Evolutionary conservation across 2,113 vertebrate species (phyloP).

Genomic region (Protomyctophum bolini): DNA sequence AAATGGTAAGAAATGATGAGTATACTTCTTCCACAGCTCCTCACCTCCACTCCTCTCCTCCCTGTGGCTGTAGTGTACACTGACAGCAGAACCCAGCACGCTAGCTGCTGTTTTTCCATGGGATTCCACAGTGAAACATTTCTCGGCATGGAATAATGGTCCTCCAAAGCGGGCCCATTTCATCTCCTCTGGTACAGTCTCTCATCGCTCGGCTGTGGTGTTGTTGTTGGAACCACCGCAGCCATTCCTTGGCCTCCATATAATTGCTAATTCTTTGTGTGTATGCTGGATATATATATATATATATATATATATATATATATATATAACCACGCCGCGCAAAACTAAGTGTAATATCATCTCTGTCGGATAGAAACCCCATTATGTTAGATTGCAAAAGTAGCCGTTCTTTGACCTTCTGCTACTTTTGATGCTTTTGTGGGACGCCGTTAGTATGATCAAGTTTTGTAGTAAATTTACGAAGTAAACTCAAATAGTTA

Average conservation of each 20-base stretch:
- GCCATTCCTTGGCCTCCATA: neutral
- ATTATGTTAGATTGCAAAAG: too few species aligned
- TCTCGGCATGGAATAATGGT: neutral
- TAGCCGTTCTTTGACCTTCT: too few species aligned
- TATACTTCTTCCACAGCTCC: neutral
- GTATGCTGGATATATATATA: neutral
- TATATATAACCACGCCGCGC: too few species aligned
- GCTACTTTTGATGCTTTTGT: too few species aligned
- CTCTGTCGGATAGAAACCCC: too few species aligned
- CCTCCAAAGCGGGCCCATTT: neutral
- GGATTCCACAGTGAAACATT: slow-evolving; percentile 4
- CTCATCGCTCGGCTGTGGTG: neutral
- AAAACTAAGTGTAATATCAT: too few species aligned
- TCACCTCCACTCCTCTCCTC: neutral
- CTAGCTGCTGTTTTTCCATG: slow-evolving; percentile 1
- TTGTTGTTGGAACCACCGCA: neutral
- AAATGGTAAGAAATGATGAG: too few species aligned
- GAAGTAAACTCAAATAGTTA: too few species aligned
- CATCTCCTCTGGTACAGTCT: neutral
- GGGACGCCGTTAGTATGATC: too few species aligned
- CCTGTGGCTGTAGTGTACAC: slow-evolving; percentile 28
- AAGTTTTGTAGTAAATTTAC: too few species aligned
- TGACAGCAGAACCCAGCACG: slow-evolving; percentile 14
- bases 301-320: too few species aligned
- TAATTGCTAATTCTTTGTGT: slow-evolving; percentile 9